Conservation (phyloP, 2,888 invertebrate genomes). For the Parelbella ahira region DNA sequence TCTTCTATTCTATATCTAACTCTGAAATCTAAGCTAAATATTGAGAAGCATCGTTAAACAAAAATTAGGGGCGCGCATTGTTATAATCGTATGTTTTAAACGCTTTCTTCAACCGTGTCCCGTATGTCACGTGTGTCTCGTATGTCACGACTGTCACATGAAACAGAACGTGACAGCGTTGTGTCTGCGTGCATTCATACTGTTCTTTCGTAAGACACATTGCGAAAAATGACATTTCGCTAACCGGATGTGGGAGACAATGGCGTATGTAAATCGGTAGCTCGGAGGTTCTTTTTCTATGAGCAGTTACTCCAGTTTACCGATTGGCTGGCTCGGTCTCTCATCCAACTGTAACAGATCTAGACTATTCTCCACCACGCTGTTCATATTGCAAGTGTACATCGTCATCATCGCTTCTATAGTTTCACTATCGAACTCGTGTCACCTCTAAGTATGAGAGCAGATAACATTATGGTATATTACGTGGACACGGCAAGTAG, state of each 20-base stretch:
- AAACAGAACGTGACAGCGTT: constrained; percentile 4
- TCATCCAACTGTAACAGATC: too few species aligned
- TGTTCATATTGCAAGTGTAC: too few species aligned
- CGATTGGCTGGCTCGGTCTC: too few species aligned
- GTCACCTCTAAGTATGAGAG: too few species aligned
- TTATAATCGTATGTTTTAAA: background rate
- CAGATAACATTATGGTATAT: too few species aligned
- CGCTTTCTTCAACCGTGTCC: background rate
- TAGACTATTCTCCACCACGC: too few species aligned
- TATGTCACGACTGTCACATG: background rate
- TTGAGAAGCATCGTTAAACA: background rate
- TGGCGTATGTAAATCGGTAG: background rate
- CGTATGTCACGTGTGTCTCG: background rate
- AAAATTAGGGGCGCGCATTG: constrained; percentile 1
- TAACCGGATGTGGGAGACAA: background rate
- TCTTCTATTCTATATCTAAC: too few species aligned
- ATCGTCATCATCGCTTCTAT: too few species aligned
- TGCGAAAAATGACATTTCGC: background rate
- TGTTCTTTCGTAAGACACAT: constrained; percentile 1
- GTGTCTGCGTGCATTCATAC: background rate
- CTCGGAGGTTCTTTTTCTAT: too few species aligned
- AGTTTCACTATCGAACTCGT: too few species aligned
- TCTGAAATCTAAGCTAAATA: background rate
- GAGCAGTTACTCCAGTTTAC: too few species aligned
- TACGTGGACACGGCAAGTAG: too few species aligned